Evolutionary conservation across 2,888 invertebrate species (phyloP).

Genomic region (Nemotelus pantherinus): DNA sequence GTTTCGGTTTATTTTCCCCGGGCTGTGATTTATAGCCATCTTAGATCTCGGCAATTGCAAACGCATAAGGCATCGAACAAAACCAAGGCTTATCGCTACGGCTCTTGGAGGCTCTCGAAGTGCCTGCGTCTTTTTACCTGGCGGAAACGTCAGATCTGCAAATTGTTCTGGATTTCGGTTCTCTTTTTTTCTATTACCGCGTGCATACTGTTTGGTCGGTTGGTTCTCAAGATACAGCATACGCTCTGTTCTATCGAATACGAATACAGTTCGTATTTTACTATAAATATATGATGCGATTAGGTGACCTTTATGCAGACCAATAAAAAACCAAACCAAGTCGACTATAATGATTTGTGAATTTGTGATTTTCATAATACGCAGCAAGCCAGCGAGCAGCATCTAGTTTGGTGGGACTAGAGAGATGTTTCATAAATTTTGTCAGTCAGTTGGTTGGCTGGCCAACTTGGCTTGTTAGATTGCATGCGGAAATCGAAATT

Average conservation of each 20-base stretch:
- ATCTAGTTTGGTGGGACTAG: background rate
- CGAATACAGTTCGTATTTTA: background rate
- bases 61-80: background rate
- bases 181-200: background rate
- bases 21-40: slow-evolving; percentile 11
- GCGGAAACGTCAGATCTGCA: slow-evolving; percentile 33
- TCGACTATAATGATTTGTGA: slow-evolving; percentile 8
- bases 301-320: slow-evolving; percentile 32
- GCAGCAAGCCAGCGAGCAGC: background rate
- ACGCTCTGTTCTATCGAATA: too few species aligned
- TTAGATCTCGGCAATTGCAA: slow-evolving; percentile 11
- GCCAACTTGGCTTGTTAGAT: too few species aligned
- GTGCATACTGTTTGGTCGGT: background rate
- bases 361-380: slow-evolving; percentile 14
- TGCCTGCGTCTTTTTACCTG: slow-evolving; percentile 4
- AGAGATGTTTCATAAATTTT: background rate
- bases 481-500: slow-evolving; percentile 17
- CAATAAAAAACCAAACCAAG: slow-evolving; percentile 1
- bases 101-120: background rate
- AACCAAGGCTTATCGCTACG: background rate
- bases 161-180: slow-evolving; percentile 24
- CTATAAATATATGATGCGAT: slow-evolving; percentile 24
- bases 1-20: background rate
- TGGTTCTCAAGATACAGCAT: background rate
- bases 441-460: background rate